Evolutionary conservation across 2,113 vertebrate genomes (phyloP).

Genomic region (Epinephelus fuscoguttatus): DNA sequence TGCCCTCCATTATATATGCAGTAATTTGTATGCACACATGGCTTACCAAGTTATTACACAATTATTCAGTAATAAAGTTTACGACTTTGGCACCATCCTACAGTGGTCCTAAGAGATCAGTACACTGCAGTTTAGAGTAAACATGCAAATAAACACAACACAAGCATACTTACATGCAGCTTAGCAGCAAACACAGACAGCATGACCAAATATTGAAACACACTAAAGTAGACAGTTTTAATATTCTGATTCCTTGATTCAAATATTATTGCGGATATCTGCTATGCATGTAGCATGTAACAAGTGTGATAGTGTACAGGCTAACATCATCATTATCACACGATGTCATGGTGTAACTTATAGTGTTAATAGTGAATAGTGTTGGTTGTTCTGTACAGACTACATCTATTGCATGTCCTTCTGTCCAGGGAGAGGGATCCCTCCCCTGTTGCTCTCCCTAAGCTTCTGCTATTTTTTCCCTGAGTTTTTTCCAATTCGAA

Average conservation of each 20-base stretch:
- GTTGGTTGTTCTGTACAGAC: no score
- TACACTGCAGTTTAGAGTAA: neutral
- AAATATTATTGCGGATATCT: neutral
- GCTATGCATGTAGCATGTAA: no score
- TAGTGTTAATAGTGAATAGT: no score
- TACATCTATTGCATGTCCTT: no score
- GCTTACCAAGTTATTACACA: neutral
- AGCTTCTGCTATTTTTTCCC: no score
- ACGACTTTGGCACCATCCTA: neutral
- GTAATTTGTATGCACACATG: neutral
- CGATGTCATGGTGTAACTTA: no score
- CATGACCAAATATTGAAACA: neutral
- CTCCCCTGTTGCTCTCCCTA: no score
- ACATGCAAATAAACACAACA: conserved; percentile 7
- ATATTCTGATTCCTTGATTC: neutral
- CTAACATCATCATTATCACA: no score
- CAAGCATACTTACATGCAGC: neutral
- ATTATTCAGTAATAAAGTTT: neutral
- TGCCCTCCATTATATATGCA: neutral
- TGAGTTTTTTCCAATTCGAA: no score
- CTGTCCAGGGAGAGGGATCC: no score
- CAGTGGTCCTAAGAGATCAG: neutral
- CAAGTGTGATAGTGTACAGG: no score
- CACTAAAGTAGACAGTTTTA: neutral
- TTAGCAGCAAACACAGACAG: neutral